Base-by-base conservation (phyloP, 2,888 invertebrate species). In the Anthophora plumipes region DNA sequence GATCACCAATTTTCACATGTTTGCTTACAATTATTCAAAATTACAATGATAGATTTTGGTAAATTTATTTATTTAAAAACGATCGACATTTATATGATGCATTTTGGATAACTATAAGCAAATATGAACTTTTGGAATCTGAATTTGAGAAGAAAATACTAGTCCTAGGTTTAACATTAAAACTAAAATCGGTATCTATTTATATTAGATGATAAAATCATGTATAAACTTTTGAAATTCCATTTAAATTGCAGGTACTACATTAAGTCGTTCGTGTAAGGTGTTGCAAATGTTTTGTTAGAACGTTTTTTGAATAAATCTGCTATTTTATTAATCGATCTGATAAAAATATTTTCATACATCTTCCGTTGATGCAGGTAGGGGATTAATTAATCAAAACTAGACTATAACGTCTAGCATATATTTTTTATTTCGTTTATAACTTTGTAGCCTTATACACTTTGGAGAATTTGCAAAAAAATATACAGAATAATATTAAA, bases 361-460 rank as follows among this genome's bases (percentile, higher is more conserved):
- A 39, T 54, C 20, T 50, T 70, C 48, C 54, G 39, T 61, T 74
- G 50, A 39, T 11, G 54, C 11, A 39, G 80, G 54, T 63, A 64
- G 31, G 52, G 46, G 60, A 55, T 55, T 12, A 68, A 63, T 50
- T 39, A 48, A 63, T 71, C 25, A 59, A 14, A 64, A 76, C 64
- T 60, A 73, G 67, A 77, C 66, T 68, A 55, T 73, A 81, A 77
- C 61, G 50, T 81, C 77, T 77, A 82, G 77, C 59, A 57, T 66
- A 77, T 81, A 82, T 70, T 68, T 68, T 81, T 82, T 82, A 73
- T 81, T 81, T 70, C 59, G 72, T 70, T 82, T 77, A 77, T 71
- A 82, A 77, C 69, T 73, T 82, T 39, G 39, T 73, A 77, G 73
- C 20, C 67, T 69, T 73, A 81, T 61, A 82, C 69, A 81, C 31